These are phyloP conservation scores for Malachius bipustulatus DNA, from an alignment of 2,888 invertebrate genomes.

Conservation along the genomic window DNA sequence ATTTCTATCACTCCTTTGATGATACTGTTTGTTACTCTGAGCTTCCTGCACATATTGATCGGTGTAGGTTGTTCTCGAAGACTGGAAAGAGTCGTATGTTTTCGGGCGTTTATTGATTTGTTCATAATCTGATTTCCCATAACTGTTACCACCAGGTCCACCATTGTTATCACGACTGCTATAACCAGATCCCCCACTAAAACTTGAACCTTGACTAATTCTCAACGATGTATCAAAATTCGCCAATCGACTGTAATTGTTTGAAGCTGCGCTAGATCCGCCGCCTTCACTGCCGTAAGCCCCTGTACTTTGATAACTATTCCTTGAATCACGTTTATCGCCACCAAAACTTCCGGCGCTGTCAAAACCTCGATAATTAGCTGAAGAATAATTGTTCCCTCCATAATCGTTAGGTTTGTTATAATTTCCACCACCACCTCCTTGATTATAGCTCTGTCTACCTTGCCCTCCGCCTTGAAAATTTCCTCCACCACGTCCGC, in stretches of 20 bases:
- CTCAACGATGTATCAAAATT: not conserved
- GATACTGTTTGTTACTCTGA: constrained; percentile 34
- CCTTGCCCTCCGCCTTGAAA: constrained; percentile 24
- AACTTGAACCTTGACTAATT: not conserved
- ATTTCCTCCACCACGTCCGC: constrained; percentile 35
- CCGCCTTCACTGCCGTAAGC: constrained; percentile 20
- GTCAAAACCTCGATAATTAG: constrained; percentile 17
- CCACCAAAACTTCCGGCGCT: constrained; percentile 9
- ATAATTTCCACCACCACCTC: constrained; percentile 12
- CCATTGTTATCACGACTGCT: too few species aligned
- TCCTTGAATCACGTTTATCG: constrained; percentile 10
- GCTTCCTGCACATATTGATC: constrained; percentile 37
- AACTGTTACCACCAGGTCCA: not conserved
- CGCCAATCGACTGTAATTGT: constrained; percentile 1
- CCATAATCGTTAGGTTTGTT: constrained; percentile 13
- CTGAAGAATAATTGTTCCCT: constrained; percentile 6
- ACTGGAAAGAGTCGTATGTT: constrained; percentile 35
- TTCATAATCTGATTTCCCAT: constrained; percentile 25
- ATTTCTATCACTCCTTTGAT: constrained; percentile 23
- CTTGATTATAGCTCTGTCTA: constrained; percentile 9
- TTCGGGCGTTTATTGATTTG: constrained; percentile 31
- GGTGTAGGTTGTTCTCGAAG: constrained; percentile 32
- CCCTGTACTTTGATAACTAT: too few species aligned
- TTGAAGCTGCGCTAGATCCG: constrained; percentile 16
- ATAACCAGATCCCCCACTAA: not conserved